phyloP scores from a whole-genome alignment of 2,797 vertebrate genomes.

The Syndactyla subalaris region DNA sequence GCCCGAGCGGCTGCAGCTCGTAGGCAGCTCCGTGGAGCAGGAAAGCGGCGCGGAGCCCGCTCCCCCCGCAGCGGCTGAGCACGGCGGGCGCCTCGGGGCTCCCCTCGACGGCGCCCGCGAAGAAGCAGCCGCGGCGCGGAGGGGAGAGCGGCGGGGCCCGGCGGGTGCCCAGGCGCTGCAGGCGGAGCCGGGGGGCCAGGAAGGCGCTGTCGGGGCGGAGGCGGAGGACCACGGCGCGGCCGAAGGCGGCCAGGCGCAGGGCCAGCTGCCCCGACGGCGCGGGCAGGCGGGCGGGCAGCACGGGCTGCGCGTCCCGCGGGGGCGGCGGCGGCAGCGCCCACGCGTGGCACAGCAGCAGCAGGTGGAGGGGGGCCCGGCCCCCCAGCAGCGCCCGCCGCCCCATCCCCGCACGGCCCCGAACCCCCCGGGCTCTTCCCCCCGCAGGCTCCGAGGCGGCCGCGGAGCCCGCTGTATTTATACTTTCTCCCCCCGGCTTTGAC shows the following conservation, averaged over 20 bases:
- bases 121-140: conserved; percentile 80
- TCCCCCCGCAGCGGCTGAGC: conserved; percentile 88
- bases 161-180: conserved; percentile 77
- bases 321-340: conserved; percentile 7
- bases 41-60: conserved; percentile 85
- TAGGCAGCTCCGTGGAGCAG: conserved; percentile 85
- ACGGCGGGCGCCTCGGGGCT: conserved; percentile 84
- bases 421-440: conserved; percentile 14
- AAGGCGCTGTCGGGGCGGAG: conserved; percentile 88
- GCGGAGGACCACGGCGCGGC: conserved; percentile 80
- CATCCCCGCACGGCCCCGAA: neutral
- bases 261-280: conserved; percentile 72
- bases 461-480: conserved; percentile 91
- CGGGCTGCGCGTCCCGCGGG: neutral
- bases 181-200: conserved; percentile 82
- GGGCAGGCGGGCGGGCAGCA: conserved; percentile 62
- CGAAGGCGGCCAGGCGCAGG: conserved; percentile 79
- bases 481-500: conserved; percentile 85
- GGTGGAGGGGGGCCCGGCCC: conserved; percentile 14
- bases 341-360: conserved; percentile 31
- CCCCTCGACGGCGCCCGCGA: conserved; percentile 84
- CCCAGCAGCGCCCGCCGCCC: conserved; percentile 15
- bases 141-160: neutral
- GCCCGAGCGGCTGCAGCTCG: conserved; percentile 84
- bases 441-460: conserved; percentile 72